Conservation (phyloP, 2,113 vertebrate species). For the Epinephelus lanceolatus region DNA sequence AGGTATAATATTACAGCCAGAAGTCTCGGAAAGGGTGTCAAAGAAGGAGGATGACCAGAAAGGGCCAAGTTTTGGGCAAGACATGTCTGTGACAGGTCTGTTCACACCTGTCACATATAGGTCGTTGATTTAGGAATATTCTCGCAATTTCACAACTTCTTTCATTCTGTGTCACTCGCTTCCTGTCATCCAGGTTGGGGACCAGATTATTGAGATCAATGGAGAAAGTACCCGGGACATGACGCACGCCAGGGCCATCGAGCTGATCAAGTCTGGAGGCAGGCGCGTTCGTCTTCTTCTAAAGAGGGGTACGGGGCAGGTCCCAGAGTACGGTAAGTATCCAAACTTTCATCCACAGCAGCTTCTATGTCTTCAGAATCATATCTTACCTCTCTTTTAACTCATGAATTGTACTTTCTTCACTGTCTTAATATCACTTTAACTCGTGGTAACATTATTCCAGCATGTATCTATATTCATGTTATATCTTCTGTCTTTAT, state of each 20-base stretch:
- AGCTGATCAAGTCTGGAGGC: constrained; percentile 98
- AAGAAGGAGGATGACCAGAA: too few relatives aligned
- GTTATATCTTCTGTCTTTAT: constrained; percentile 33
- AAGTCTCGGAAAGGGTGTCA: too few relatives aligned
- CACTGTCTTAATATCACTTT: constrained; percentile 44
- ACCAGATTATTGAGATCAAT: constrained; percentile 99
- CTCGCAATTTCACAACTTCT: too few relatives aligned
- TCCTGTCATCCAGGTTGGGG: constrained; percentile 90
- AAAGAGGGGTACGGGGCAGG: constrained; percentile 96
- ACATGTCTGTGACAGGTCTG: too few relatives aligned
- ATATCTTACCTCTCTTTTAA: constrained; percentile 35
- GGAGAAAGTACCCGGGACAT: constrained; percentile 97
- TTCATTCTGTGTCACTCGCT: not conserved
- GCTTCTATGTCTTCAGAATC: constrained; percentile 52
- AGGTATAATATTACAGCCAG: too few relatives aligned
- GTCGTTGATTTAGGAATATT: too few relatives aligned
- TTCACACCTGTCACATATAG: too few relatives aligned
- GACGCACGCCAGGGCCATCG: constrained; percentile 96
- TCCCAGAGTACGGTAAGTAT: constrained; percentile 96
- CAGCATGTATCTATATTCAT: constrained; percentile 57
- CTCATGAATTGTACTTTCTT: constrained; percentile 18
- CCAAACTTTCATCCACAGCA: constrained; percentile 30
- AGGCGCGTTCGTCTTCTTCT: constrained; percentile 93
- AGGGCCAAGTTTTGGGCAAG: too few relatives aligned
- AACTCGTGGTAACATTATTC: constrained; percentile 43